Percentiles rank a stretch among this genome's conserved stretches.
These are phyloP conservation scores for Pseudomyrmex dendroicus DNA, from an alignment of 1,140 invertebrate species.

Conservation along the genomic window DNA sequence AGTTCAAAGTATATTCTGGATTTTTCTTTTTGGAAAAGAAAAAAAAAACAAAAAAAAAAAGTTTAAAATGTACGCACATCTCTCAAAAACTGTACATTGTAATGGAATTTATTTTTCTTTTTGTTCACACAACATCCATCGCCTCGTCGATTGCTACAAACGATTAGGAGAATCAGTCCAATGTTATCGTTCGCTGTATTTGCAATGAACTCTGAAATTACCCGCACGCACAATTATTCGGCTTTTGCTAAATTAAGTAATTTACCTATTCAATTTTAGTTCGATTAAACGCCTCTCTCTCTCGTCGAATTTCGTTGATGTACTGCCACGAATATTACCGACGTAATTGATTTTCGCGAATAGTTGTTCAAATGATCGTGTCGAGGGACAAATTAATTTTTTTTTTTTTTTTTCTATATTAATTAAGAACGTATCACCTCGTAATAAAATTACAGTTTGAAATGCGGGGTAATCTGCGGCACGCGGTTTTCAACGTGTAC, in stretches of 20 bases:
- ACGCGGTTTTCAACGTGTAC: background rate
- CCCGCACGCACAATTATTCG: constrained; percentile 12
- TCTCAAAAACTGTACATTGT: too few species aligned
- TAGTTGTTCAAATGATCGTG: background rate
- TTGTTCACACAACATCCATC: background rate
- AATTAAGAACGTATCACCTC: too few species aligned
- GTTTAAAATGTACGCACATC: too few species aligned
- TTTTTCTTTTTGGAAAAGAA: too few species aligned
- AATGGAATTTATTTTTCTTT: constrained; percentile 6
- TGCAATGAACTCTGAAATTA: constrained; percentile 34
- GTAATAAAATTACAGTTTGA: background rate
- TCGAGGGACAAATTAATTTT: background rate
- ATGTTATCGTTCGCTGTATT: background rate
- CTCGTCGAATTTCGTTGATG: background rate
- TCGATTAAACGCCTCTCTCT: background rate
- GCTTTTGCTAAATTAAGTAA: constrained; percentile 50
- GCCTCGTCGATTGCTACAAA: background rate
- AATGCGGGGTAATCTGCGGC: background rate
- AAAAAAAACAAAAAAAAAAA: too few species aligned
- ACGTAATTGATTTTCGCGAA: constrained; percentile 19
- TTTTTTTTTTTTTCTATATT: background rate
- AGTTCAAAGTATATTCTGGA: too few species aligned
- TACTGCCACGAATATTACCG: background rate
- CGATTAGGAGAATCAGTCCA: background rate
- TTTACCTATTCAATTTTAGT: constrained; percentile 36